Conservation (phyloP, 2,888 invertebrate species). For the Melipona bicolor region DNA sequence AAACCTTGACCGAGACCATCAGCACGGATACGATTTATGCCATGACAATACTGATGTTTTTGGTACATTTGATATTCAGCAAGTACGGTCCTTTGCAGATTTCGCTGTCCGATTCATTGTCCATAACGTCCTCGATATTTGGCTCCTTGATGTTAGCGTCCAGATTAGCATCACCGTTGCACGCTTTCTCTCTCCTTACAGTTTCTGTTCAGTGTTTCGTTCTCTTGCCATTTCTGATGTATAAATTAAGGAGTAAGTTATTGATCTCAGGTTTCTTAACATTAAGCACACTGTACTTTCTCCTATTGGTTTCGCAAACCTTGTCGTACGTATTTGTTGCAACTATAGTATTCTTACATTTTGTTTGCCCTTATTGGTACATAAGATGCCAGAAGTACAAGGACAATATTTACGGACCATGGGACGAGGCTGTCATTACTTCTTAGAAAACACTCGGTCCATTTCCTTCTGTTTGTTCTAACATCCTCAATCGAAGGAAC, state of each 20-base stretch:
- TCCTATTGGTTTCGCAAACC: slow-evolving; percentile 85
- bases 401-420: slow-evolving; percentile 97
- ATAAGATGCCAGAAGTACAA: slow-evolving; percentile 91
- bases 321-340: slow-evolving; percentile 87
- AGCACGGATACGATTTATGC: slow-evolving; percentile 99
- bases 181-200: slow-evolving; percentile 96
- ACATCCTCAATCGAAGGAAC: neutral
- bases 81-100: slow-evolving; percentile 96
- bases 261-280: slow-evolving; percentile 86
- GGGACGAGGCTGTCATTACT: slow-evolving; percentile 94
- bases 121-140: slow-evolving; percentile 97
- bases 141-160: slow-evolving; percentile 98
- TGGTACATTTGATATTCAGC: slow-evolving; percentile 95
- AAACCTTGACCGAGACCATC: slow-evolving; percentile 97
- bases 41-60: slow-evolving; percentile 94
- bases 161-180: slow-evolving; percentile 92
- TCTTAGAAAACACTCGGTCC: slow-evolving; percentile 26
- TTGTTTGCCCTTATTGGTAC: slow-evolving; percentile 91
- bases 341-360: slow-evolving; percentile 87
- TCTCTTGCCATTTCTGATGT: slow-evolving; percentile 92
- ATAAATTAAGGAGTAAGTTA: slow-evolving; percentile 86
- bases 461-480: neutral
- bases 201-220: slow-evolving; percentile 95
- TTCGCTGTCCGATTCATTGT: slow-evolving; percentile 95
- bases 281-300: slow-evolving; percentile 85